phyloP scores from a whole-genome alignment of 2,888 invertebrate species.

The Athrips mouffetella region DNA sequence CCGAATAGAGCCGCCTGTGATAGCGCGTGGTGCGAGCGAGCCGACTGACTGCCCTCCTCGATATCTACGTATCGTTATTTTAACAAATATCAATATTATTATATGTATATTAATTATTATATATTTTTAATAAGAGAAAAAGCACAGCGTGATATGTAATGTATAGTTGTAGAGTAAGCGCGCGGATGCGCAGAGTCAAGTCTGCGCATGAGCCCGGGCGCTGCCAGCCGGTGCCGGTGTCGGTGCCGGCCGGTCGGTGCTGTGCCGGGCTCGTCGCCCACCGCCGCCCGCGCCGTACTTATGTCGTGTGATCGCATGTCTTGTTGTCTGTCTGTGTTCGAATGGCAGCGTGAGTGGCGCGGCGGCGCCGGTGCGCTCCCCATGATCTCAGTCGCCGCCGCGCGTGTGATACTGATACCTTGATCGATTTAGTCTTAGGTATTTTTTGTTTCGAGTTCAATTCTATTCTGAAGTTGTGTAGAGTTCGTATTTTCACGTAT shows the following conservation, averaged over 20 bases:
- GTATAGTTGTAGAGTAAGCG: slow-evolving; percentile 71
- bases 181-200: slow-evolving; percentile 46
- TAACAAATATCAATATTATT: slow-evolving; percentile 77
- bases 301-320: slow-evolving; percentile 55
- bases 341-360: slow-evolving; percentile 53
- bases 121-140: slow-evolving; percentile 77
- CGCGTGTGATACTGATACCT: slow-evolving; percentile 70
- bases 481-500: slow-evolving; percentile 69
- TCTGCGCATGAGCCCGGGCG: slow-evolving; percentile 26
- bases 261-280: slow-evolving; percentile 50
- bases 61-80: slow-evolving; percentile 75
- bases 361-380: slow-evolving; percentile 57
- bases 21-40: slow-evolving; percentile 60
- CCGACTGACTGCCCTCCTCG: slow-evolving; percentile 75
- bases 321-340: no score
- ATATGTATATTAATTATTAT: slow-evolving; percentile 72
- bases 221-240: slow-evolving; percentile 28
- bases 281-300: slow-evolving; percentile 55
- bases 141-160: slow-evolving; percentile 79
- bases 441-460: slow-evolving; percentile 74
- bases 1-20: slow-evolving; percentile 64
- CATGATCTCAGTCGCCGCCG: slow-evolving; percentile 71
- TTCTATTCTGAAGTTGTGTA: slow-evolving; percentile 74
- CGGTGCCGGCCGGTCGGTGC: slow-evolving; percentile 46
- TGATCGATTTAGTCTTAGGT: slow-evolving; percentile 71